Evolutionary conservation across 2,888 invertebrate species (phyloP), one percentile per base, ranked within the genome.

Genomic region (Spilarctia lutea): DNA sequence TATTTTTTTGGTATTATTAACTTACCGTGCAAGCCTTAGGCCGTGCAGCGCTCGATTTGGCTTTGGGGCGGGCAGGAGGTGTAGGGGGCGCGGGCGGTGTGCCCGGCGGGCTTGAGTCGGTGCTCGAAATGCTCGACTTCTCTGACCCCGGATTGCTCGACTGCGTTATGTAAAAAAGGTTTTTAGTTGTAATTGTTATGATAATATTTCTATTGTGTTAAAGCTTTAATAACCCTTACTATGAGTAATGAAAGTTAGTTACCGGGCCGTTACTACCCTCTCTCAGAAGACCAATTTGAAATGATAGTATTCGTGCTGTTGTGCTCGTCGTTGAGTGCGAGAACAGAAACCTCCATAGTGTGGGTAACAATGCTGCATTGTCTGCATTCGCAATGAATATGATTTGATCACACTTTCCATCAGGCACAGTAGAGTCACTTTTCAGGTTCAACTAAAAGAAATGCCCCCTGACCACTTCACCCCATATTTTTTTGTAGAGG

Each of bases 91-190:
- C 80, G 63, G 95, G 95, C 48, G 95, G 95, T 81, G 96, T 93
- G 90, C 96, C 78, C 73, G 96, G 94, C 80, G 96, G 92, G 88
- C 93, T 90, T 83, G 91, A 90, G 83, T 94, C 92, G 83, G 87
- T 89, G 86, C 86, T 88, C 71, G 86, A 87, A 81, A 85, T 83
- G 67, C 86, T 88, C 68, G 91, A 90, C 85, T 93, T 94, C 81
- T 94, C 95, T 27, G 92, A 93, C 3, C 93, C 91, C 35, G 91
- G 88, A 81, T 92, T 94, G 88, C 93, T 95, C 71, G 93, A 92
- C 95, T 95, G 91, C 75, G 84, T 87, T 27, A 66, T 42, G 42
- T 66, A 39, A 33, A 39, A 63, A 48, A 35, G 0, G 33, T 71
- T 33, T 73, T 33, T 20, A 52, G 60, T 18, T 56, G 18, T 69